Conservation (phyloP, 2,113 vertebrate genomes). For the Cyanoliseus patagonus region DNA sequence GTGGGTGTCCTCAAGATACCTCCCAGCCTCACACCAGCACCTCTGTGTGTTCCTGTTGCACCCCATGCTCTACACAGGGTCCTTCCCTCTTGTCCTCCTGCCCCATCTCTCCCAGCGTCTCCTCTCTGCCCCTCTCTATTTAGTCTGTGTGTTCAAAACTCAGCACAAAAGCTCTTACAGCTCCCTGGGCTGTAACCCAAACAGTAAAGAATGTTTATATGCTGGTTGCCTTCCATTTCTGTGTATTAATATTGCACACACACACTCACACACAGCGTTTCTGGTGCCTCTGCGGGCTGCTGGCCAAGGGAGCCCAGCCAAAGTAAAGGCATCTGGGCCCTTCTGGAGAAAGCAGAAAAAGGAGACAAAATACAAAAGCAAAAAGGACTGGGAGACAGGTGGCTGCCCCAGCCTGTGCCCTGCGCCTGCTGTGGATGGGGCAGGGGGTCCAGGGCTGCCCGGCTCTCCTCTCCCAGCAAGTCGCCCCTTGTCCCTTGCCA, state of each 20-base stretch:
- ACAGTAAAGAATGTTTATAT: slow-evolving; percentile 71
- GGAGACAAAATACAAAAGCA: not conserved
- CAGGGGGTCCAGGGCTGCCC: not conserved
- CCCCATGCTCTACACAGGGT: not conserved
- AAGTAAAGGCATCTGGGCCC: slow-evolving; percentile 66
- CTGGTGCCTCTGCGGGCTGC: slow-evolving; percentile 40
- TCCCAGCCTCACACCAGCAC: not conserved
- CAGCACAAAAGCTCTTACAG: slow-evolving; percentile 58
- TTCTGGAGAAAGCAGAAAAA: slow-evolving; percentile 42
- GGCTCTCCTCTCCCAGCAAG: not conserved
- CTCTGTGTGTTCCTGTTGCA: not conserved
- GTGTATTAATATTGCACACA: slow-evolving; percentile 47
- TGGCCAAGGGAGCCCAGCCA: slow-evolving; percentile 63
- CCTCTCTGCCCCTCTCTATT: slow-evolving; percentile 7
- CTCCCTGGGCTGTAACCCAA: slow-evolving; percentile 65
- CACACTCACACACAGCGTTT: slow-evolving; percentile 27
- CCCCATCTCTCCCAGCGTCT: not conserved
- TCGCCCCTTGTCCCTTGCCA: accelerated
- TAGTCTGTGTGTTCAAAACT: slow-evolving; percentile 42
- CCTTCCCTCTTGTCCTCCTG: not conserved
- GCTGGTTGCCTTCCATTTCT: slow-evolving; percentile 64
- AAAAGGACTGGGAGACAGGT: not conserved
- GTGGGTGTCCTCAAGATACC: not conserved
- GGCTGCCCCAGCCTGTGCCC: not conserved
- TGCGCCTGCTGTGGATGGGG: accelerated